Percentiles rank a stretch among this genome's conserved stretches.
Evolutionary conservation across 2,797 vertebrate species (phyloP).

Genomic region (Gadopsis marmoratus): DNA sequence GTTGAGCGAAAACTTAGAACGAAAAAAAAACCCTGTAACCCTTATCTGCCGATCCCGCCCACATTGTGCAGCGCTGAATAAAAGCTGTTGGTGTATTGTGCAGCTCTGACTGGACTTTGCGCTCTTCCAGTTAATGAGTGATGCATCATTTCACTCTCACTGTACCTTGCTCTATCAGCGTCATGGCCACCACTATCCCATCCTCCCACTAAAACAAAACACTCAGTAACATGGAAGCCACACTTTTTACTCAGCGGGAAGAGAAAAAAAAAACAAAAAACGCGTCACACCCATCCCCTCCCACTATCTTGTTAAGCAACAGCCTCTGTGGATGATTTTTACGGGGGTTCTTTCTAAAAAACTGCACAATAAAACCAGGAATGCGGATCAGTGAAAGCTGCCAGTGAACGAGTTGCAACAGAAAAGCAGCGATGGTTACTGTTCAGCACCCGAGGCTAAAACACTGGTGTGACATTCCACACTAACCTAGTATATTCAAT

Average conservation of each 20-base stretch:
- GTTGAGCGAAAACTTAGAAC: fast-evolving
- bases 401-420: conserved; percentile 63
- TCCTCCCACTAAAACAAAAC: conserved; percentile 14
- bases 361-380: conserved; percentile 67
- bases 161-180: conserved; percentile 34
- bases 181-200: conserved; percentile 3
- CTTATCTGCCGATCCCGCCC: conserved; percentile 18
- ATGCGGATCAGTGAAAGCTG: conserved; percentile 61
- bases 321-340: conserved; percentile 36
- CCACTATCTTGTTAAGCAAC: conserved; percentile 56
- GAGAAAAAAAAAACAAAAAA: neutral
- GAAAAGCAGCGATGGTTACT: conserved; percentile 48
- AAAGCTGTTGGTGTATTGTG: conserved; percentile 12
- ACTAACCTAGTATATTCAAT: conserved; percentile 58
- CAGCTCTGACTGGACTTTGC: conserved; percentile 68
- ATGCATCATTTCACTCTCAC: conserved; percentile 49
- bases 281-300: conserved; percentile 36
- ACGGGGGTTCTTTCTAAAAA: conserved; percentile 24
- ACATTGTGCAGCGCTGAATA: neutral
- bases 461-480: conserved; percentile 83
- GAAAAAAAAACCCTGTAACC: neutral
- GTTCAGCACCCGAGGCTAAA: conserved; percentile 56
- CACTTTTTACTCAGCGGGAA: conserved; percentile 5
- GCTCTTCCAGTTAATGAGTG: conserved; percentile 77
- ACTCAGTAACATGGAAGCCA: conserved; percentile 23